These are phyloP conservation scores for Erythrocercus mccallii DNA, from an alignment of 2,113 vertebrate species.

Conservation along the genomic window DNA sequence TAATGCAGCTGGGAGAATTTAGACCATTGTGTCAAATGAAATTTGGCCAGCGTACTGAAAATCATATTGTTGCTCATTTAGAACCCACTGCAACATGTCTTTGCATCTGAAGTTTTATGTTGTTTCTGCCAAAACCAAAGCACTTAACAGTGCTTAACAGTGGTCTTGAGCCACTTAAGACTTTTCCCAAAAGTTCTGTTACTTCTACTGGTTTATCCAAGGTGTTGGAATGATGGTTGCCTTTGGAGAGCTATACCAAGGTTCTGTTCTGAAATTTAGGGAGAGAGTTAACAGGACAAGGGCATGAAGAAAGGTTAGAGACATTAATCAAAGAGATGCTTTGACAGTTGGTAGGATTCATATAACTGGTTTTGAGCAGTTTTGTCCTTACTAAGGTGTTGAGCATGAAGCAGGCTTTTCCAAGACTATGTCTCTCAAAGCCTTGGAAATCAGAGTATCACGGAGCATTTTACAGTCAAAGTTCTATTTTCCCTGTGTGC, in stretches of 20 bases:
- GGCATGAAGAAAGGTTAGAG: not conserved
- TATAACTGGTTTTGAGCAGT: not conserved
- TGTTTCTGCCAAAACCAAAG: not conserved
- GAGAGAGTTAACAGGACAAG: not conserved
- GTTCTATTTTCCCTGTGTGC: not conserved
- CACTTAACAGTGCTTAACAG: fast-evolving
- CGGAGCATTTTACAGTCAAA: not conserved
- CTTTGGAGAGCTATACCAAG: not conserved
- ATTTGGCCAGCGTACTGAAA: not conserved
- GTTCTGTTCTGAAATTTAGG: not conserved
- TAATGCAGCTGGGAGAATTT: not conserved
- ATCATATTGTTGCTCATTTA: not conserved
- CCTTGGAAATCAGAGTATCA: not conserved
- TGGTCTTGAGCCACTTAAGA: not conserved
- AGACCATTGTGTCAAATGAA: not conserved
- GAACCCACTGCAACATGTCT: not conserved
- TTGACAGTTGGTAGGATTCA: not conserved
- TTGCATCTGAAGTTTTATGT: not conserved
- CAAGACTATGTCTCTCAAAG: fast-evolving
- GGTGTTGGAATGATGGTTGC: not conserved
- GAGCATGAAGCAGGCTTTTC: not conserved
- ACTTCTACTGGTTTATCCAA: not conserved
- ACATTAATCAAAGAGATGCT: not conserved
- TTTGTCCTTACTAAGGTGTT: not conserved
- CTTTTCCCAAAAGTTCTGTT: not conserved